Evolutionary conservation across 2,797 vertebrate species (phyloP).

Genomic region (Pteronotus mesoamericanus): DNA sequence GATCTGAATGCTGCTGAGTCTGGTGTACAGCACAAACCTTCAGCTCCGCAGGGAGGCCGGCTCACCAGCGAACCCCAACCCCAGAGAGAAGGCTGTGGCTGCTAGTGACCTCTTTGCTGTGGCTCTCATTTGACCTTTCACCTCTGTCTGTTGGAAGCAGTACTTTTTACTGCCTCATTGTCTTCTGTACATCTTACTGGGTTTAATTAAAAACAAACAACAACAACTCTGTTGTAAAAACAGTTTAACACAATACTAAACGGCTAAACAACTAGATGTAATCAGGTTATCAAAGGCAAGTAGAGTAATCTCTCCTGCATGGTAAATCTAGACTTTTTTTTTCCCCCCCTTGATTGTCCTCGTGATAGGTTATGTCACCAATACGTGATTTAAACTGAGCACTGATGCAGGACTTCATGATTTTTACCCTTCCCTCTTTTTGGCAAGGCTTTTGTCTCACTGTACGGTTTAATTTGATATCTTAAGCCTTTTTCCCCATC

Average conservation of each 20-base stretch:
- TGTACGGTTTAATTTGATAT: constrained; percentile 82
- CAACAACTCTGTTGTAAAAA: constrained; percentile 77
- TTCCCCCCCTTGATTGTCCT: constrained; percentile 78
- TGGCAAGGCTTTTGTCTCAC: constrained; percentile 79
- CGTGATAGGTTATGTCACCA: constrained; percentile 84
- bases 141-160: constrained; percentile 83
- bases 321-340: constrained; percentile 85
- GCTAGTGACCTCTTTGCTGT: constrained; percentile 90
- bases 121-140: constrained; percentile 81
- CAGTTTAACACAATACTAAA: constrained; percentile 81
- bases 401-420: constrained; percentile 84
- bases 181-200: constrained; percentile 87
- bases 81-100: constrained; percentile 98
- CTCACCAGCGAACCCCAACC: constrained; percentile 99
- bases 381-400: constrained; percentile 82
- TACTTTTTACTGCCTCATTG: constrained; percentile 82
- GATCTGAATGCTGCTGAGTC: constrained; percentile 97
- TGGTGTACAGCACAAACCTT: constrained; percentile 98
- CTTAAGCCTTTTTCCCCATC: constrained; percentile 79
- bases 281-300: constrained; percentile 89
- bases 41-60: constrained; percentile 95
- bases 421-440: constrained; percentile 72
- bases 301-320: constrained; percentile 89
- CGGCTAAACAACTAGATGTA: constrained; percentile 86
- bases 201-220: constrained; percentile 83